Evolutionary conservation across 2,888 invertebrate species (phyloP), one percentile per base, ranked within the genome.

Genomic region (Cartodere bifasciata): DNA sequence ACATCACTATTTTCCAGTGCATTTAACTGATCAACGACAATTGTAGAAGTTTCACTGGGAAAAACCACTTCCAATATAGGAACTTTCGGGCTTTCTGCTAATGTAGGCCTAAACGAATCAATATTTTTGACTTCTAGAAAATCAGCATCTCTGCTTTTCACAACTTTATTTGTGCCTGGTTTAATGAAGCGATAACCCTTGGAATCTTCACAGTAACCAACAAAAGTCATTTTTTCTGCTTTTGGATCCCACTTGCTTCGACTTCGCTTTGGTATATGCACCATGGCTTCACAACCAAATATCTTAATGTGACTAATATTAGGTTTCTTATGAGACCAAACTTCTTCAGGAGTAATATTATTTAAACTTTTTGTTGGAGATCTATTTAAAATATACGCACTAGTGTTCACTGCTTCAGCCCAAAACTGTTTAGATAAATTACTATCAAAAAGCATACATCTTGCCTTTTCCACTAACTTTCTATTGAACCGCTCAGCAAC

Each of bases 131-230:
- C n/a, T 29, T 34, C 34, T 10, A 26, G 20, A 13, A 31, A 16
- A 4, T 21, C 22, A 26, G 37, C 31, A 29, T 39, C 37, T 28
- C 39, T 29, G 12, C 27, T 31, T n/a, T 13, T 26, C 9, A 23
- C 23, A 16, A 34, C 34, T 23, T 36, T 37, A 20, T 32, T 36
- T 10, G 9, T 22, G 17, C 12, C 15, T 27, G 33, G 34, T 29
- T 47, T 32, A 16, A 36, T 33, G 3, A 43, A 13, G 4, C 44
- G 25, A 22, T 44, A 45, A 9, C 43, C 44, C 27, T 45, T 44
- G 10, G 31, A 16, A 15, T 39, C 24, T 17, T 45, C 44, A 21
- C 30, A 33, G 22, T 36, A 45, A 2, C 45, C 45, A 2, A 44
- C 40, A 4, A 44, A 21, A 23, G n/a, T 7, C 29, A 28, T 20